Percentiles rank a stretch among this genome's conserved stretches.
Evolutionary conservation across 2,888 invertebrate genomes (phyloP).

Genomic region (Drosophila anomelani): DNA sequence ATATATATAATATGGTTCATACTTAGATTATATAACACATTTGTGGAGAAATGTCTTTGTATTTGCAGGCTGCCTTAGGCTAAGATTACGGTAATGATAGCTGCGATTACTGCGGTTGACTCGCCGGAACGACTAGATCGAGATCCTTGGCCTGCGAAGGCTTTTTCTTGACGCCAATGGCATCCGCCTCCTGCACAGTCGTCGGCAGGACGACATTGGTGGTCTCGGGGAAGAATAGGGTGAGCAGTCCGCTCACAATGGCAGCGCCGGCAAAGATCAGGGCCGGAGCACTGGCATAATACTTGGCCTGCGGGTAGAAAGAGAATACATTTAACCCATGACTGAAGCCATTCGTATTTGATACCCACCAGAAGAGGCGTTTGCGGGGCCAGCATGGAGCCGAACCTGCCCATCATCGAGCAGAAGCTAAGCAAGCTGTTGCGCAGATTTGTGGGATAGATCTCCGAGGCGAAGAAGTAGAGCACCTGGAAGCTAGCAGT

Average conservation of each 20-base stretch:
- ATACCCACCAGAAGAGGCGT: constrained; percentile 86
- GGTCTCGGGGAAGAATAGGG: constrained; percentile 88
- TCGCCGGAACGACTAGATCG: constrained; percentile 19
- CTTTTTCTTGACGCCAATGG: constrained; percentile 81
- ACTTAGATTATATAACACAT: constrained; percentile 31
- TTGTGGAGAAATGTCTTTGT: constrained; percentile 60
- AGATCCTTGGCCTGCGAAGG: constrained; percentile 48
- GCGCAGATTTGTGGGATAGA: constrained; percentile 89
- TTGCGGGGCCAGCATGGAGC: constrained; percentile 89
- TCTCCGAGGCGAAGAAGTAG: constrained; percentile 89
- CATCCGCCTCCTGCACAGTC: constrained; percentile 87
- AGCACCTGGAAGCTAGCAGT: constrained; percentile 89
- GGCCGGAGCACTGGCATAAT: constrained; percentile 85
- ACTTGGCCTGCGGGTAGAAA: constrained; percentile 72
- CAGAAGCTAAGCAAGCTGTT: constrained; percentile 89
- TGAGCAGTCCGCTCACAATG: constrained; percentile 86
- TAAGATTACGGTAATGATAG: constrained; percentile 21
- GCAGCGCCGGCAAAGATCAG: constrained; percentile 87
- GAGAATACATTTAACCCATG: accelerated
- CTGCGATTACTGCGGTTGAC: constrained; percentile 11
- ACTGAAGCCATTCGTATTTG: accelerated
- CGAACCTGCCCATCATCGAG: constrained; percentile 89
- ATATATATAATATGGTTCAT: constrained; percentile 5
- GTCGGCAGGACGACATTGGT: constrained; percentile 87
- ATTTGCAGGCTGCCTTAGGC: constrained; percentile 43